Conservation (phyloP, 2,888 invertebrate genomes). For the Thyatira batis region DNA sequence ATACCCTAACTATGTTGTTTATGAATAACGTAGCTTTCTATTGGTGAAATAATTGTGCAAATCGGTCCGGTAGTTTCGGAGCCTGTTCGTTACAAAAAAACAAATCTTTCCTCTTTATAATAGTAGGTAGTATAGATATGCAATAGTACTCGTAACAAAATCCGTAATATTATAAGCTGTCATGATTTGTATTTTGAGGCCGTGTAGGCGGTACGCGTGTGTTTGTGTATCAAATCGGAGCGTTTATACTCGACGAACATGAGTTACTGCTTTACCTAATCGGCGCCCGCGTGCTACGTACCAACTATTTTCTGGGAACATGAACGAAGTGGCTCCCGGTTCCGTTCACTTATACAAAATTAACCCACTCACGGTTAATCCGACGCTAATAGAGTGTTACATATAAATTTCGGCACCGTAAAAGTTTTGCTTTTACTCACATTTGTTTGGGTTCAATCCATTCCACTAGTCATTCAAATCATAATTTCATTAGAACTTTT, state of each 20-base stretch:
- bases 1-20: too few species aligned
- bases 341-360: constrained; percentile 43
- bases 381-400: constrained; percentile 56
- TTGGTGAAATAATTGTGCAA: too few species aligned
- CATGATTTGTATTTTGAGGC: background rate
- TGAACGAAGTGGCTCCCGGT: constrained; percentile 38
- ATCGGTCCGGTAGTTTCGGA: too few species aligned
- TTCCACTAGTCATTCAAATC: too few species aligned
- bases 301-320: constrained; percentile 33
- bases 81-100: too few species aligned
- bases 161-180: background rate
- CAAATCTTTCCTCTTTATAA: too few species aligned
- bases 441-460: too few species aligned
- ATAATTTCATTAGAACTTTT: too few species aligned
- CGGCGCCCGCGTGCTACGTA: constrained; percentile 1
- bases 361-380: constrained; percentile 47
- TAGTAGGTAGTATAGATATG: too few species aligned
- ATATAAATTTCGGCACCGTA: too few species aligned
- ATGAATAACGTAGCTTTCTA: too few species aligned
- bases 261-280: constrained; percentile 11
- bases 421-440: too few species aligned
- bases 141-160: background rate
- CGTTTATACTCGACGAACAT: background rate
- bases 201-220: background rate
- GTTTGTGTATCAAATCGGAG: background rate